A percentile compares a stretch with the other conserved stretches of the same genome.
These are phyloP conservation scores for Drosophila guanche DNA, from an alignment of 1,140 invertebrate genomes.

Conservation along the genomic window DNA sequence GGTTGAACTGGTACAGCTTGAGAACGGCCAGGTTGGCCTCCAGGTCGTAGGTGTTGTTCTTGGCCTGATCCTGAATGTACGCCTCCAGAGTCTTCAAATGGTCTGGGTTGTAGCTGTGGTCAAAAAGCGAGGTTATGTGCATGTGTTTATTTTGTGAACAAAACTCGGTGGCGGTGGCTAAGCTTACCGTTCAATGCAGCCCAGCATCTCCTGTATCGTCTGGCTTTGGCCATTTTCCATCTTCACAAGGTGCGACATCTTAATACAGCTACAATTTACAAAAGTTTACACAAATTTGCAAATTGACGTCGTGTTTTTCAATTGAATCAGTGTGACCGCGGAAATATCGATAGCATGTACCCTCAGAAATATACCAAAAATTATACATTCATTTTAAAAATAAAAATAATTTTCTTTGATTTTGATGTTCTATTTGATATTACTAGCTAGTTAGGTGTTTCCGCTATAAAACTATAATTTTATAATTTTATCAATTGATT, in stretches of 20 bases:
- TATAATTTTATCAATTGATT: no score
- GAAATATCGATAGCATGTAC: no score
- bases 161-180: not conserved
- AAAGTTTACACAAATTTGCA: slow-evolving; percentile 10
- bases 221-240: slow-evolving; percentile 88
- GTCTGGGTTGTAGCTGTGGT: slow-evolving; percentile 95
- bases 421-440: no score
- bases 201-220: slow-evolving; percentile 88
- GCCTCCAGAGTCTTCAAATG: slow-evolving; percentile 94
- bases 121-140: slow-evolving; percentile 64
- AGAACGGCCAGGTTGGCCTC: slow-evolving; percentile 97
- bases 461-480: no score
- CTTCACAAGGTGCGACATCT: slow-evolving; percentile 81
- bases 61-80: slow-evolving; percentile 96
- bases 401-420: no score
- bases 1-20: slow-evolving; percentile 97
- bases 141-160: slow-evolving; percentile 8
- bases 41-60: slow-evolving; percentile 97
- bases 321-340: no score
- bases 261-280: slow-evolving; percentile 17
- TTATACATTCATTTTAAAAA: no score
- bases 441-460: no score
- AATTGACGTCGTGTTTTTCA: slow-evolving; percentile 48
- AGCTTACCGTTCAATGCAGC: slow-evolving; percentile 89
- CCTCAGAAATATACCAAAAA: no score